phyloP scores from a whole-genome alignment of 1,140 invertebrate species.

The Brachystomella parvula region DNA sequence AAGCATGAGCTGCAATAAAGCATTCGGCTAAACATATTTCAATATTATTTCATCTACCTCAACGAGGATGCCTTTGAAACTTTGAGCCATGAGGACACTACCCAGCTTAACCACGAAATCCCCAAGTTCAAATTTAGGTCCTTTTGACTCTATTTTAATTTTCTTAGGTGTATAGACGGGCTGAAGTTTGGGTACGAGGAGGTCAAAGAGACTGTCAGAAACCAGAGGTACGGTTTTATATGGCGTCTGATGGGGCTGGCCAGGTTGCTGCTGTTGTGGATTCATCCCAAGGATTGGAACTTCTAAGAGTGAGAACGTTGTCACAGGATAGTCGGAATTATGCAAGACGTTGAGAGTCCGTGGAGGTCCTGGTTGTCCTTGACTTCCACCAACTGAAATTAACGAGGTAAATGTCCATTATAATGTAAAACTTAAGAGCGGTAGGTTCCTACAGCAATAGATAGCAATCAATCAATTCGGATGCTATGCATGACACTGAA shows the following conservation, averaged over 20 bases:
- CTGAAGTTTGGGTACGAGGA: slow-evolving; percentile 80
- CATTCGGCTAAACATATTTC: too few relatives aligned
- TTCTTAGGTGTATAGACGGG: slow-evolving; percentile 82
- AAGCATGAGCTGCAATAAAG: too few relatives aligned
- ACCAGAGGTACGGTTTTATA: slow-evolving; percentile 68
- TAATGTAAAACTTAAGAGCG: too few relatives aligned
- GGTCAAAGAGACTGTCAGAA: slow-evolving; percentile 81
- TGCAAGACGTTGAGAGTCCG: slow-evolving; percentile 82
- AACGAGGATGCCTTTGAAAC: slow-evolving; percentile 87
- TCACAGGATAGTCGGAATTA: slow-evolving; percentile 89
- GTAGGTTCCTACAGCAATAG: too few relatives aligned
- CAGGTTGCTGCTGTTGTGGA: slow-evolving; percentile 3
- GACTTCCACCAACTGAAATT: slow-evolving; percentile 9
- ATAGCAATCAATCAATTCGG: too few relatives aligned
- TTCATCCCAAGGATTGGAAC: slow-evolving; percentile 43
- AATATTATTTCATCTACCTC: slow-evolving; percentile 56
- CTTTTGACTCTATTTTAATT: slow-evolving; percentile 75
- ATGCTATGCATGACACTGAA: too few relatives aligned
- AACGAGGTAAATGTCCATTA: too few relatives aligned
- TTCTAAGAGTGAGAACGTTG: slow-evolving; percentile 86
- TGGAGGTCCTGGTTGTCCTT: slow-evolving; percentile 54
- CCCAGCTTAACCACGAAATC: slow-evolving; percentile 93
- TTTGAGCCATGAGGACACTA: slow-evolving; percentile 81
- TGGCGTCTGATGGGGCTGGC: slow-evolving; percentile 15
- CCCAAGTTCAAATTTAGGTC: slow-evolving; percentile 79